Conservation (phyloP, 2,113 vertebrate species). For the Girardinichthys multiradiatus region DNA sequence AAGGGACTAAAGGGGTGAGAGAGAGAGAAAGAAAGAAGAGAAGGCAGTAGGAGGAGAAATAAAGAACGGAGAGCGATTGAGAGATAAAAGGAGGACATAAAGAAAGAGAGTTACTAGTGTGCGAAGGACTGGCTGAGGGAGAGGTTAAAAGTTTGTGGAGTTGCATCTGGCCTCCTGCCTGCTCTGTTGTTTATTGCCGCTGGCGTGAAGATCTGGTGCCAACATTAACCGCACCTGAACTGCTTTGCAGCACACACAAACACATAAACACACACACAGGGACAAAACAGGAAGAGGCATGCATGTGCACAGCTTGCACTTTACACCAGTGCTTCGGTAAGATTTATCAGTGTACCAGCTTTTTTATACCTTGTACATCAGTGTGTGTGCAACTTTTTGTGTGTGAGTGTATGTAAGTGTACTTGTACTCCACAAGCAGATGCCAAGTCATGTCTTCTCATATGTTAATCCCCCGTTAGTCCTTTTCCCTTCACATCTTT, state of each 20-base stretch:
- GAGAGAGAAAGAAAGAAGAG: conserved; percentile 43
- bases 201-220: conserved; percentile 81
- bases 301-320: conserved; percentile 47
- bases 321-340: conserved; percentile 53
- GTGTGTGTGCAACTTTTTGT: conserved; percentile 23
- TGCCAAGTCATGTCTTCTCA: conserved; percentile 74
- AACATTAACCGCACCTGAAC: conserved; percentile 85
- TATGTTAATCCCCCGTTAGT: conserved; percentile 67
- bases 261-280: conserved; percentile 24
- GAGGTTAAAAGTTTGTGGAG: conserved; percentile 85
- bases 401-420: conserved; percentile 24
- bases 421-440: conserved; percentile 51
- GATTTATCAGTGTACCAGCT: conserved; percentile 39
- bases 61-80: conserved; percentile 68
- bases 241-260: conserved; percentile 39
- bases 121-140: conserved; percentile 79
- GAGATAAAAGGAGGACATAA: conserved; percentile 73
- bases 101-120: conserved; percentile 77
- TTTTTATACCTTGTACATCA: conserved; percentile 38
- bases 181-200: conserved; percentile 84
- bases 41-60: conserved; percentile 71
- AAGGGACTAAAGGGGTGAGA: conserved; percentile 65
- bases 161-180: conserved; percentile 83
- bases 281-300: conserved; percentile 62
- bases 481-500: conserved; percentile 56